Evolutionary conservation across 2,113 vertebrate species (phyloP).

Genomic region (Prolemur simus): DNA sequence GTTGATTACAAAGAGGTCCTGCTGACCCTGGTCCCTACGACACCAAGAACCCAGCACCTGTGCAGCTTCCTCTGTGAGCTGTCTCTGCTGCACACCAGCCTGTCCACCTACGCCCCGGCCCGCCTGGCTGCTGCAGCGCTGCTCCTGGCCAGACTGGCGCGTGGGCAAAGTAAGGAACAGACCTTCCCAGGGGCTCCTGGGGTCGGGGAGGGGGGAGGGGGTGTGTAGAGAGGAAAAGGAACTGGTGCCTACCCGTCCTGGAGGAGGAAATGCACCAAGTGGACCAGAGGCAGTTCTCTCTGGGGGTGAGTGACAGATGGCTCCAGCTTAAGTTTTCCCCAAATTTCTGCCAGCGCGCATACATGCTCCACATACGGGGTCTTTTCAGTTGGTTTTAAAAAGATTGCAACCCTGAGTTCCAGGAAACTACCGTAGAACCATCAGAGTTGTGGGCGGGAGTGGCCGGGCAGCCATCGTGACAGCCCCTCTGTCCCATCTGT

Average conservation of each 20-base stretch:
- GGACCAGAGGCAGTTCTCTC: neutral
- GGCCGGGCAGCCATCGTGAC: accelerated
- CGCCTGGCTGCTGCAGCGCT: slow-evolving; percentile 90
- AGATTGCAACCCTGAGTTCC: neutral
- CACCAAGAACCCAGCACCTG: slow-evolving; percentile 89
- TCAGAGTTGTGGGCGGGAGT: accelerated
- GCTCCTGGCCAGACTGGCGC: slow-evolving; percentile 90
- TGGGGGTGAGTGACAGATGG: neutral
- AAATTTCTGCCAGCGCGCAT: neutral
- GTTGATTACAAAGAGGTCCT: slow-evolving; percentile 96
- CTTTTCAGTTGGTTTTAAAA: neutral
- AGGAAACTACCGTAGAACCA: neutral
- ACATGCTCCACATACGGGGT: accelerated
- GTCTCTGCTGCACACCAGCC: slow-evolving; percentile 91
- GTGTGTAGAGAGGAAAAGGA: neutral
- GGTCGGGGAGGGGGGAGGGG: neutral
- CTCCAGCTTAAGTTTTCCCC: neutral
- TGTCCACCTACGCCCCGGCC: slow-evolving; percentile 87
- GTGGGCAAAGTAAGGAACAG: slow-evolving; percentile 88
- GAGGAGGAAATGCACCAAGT: neutral
- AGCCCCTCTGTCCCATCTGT: neutral
- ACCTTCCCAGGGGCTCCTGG: neutral
- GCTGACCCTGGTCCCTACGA: slow-evolving; percentile 85
- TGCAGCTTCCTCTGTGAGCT: slow-evolving; percentile 96
- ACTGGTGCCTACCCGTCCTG: accelerated